Evolutionary conservation across 2,888 invertebrate species (phyloP).

Genomic region (Cosmorhoe ocellata): DNA sequence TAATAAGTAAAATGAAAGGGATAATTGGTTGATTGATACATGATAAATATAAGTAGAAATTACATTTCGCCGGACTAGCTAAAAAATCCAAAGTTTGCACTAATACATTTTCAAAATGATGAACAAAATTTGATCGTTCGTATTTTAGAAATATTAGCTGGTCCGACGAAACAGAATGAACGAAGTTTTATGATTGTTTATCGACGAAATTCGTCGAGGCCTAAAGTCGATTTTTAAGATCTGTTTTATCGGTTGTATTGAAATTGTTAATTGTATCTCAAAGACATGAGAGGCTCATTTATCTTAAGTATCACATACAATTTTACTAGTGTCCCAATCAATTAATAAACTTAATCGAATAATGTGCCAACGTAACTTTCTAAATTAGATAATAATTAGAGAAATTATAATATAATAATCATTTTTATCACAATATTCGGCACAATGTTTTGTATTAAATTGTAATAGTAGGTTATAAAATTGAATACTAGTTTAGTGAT

Average conservation of each 20-base stretch:
- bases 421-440: slow-evolving; percentile 12
- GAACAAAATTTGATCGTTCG: too few relatives aligned
- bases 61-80: too few relatives aligned
- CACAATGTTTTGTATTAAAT: slow-evolving; percentile 6
- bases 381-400: slow-evolving; percentile 23
- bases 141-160: too few relatives aligned
- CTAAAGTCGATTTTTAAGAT: not conserved
- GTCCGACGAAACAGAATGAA: too few relatives aligned
- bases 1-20: too few relatives aligned
- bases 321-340: slow-evolving; percentile 18
- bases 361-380: slow-evolving; percentile 25
- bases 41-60: too few relatives aligned
- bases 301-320: not conserved
- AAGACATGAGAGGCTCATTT: slow-evolving; percentile 2
- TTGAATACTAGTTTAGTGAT: not conserved
- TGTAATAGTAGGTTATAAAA: not conserved
- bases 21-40: too few relatives aligned
- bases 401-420: not conserved
- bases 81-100: too few relatives aligned
- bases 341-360: slow-evolving; percentile 18
- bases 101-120: too few relatives aligned
- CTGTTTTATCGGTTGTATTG: not conserved
- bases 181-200: too few relatives aligned
- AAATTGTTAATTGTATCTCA: not conserved
- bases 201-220: not conserved